phyloP scores from a whole-genome alignment of 2,888 invertebrate genomes.

The Caenorhabditis japonica region DNA sequence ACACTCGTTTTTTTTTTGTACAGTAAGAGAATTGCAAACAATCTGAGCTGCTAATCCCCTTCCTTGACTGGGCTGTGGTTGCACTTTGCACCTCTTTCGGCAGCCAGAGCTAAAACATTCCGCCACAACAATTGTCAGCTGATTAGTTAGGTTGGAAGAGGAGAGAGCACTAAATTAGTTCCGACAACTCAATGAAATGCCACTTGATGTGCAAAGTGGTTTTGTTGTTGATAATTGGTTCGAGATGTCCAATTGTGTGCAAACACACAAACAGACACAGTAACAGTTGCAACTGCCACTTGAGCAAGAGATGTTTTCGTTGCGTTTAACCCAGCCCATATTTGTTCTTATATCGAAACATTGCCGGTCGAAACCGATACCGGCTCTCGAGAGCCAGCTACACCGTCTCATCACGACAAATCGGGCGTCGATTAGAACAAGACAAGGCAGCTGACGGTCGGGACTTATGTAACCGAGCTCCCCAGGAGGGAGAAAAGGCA shows the following conservation, averaged over 20 bases:
- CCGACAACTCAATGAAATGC: conserved; percentile 13
- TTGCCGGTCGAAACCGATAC: conserved; percentile 16
- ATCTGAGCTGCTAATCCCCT: conserved; percentile 5
- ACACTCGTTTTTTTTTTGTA: background rate
- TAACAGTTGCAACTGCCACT: conserved; percentile 15
- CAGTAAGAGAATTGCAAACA: conserved; percentile 2
- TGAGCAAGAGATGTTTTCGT: conserved; percentile 20
- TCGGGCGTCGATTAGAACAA: conserved; percentile 13
- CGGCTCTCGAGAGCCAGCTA: conserved; percentile 20
- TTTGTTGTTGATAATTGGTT: conserved; percentile 11
- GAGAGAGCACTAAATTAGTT: conserved; percentile 19
- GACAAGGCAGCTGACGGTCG: conserved; percentile 13
- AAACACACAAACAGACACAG: conserved; percentile 11
- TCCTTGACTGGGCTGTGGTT: conserved; percentile 2
- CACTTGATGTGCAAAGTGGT: conserved; percentile 50
- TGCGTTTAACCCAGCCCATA: background rate
- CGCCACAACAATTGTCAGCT: conserved; percentile 35
- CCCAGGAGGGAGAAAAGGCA: conserved; percentile 9
- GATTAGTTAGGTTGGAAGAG: conserved; percentile 7
- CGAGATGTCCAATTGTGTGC: conserved; percentile 16
- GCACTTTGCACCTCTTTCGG: conserved; percentile 15
- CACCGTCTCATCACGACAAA: conserved; percentile 21
- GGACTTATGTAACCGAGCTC: conserved; percentile 16
- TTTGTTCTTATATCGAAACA: conserved; percentile 3
- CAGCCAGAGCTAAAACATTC: conserved; percentile 17